A percentile compares a stretch with the other conserved stretches of the same genome.
phyloP scores from a whole-genome alignment of 2,797 vertebrate species.

The Kryptopterus vitreolus region DNA sequence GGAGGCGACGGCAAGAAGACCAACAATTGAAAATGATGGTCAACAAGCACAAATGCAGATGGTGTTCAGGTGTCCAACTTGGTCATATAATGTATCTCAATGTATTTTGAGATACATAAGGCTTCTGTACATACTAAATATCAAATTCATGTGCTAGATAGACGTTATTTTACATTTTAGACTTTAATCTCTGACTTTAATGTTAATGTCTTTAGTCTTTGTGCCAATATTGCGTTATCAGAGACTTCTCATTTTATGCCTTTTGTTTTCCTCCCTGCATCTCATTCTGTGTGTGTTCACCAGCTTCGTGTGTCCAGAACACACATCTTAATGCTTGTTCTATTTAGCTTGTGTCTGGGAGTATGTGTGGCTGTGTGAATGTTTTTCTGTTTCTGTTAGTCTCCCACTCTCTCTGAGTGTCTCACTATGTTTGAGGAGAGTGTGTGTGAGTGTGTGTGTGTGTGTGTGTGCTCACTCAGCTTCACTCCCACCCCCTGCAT shows the following conservation, averaged over 20 bases:
- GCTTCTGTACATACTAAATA: background rate
- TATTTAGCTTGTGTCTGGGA: background rate
- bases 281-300: slow-evolving; percentile 19
- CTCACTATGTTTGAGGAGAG: slow-evolving; percentile 37
- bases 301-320: slow-evolving; percentile 22
- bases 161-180: background rate
- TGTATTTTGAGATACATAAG: background rate
- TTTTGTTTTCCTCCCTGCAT: background rate
- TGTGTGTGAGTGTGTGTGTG: too few relatives aligned
- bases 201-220: background rate
- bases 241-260: background rate
- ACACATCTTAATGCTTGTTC: background rate
- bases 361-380: slow-evolving; percentile 40
- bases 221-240: background rate
- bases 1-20: too few relatives aligned
- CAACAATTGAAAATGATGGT: too few relatives aligned
- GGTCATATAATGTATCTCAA: background rate
- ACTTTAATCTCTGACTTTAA: background rate
- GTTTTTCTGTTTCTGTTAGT: slow-evolving; percentile 24
- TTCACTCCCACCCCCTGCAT: slow-evolving; percentile 44
- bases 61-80: background rate
- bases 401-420: slow-evolving; percentile 37
- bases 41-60: background rate
- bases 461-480: slow-evolving; percentile 25
- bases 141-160: background rate